phyloP scores from a whole-genome alignment of 2,113 vertebrate species.

The Rhinolophus sinicus region DNA sequence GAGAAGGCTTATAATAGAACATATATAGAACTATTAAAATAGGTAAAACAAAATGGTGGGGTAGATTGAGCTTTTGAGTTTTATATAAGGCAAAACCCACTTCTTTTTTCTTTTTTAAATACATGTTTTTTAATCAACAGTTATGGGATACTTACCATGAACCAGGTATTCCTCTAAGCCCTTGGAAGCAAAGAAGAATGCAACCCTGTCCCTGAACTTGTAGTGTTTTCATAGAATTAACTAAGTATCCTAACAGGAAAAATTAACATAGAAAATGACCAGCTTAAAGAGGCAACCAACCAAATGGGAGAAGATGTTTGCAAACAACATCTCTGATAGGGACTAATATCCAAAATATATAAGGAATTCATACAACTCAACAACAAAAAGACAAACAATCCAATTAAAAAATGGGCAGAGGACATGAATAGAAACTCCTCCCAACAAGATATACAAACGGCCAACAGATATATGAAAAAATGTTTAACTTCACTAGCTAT shows the following conservation, averaged over 20 bases:
- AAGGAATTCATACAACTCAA: no score
- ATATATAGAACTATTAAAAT: neutral
- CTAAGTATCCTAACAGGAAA: conserved; percentile 31
- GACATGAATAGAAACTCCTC: no score
- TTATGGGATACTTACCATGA: neutral
- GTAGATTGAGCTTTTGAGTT: neutral
- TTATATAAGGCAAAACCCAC: neutral
- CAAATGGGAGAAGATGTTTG: no score
- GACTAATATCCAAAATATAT: no score
- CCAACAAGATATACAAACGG: no score
- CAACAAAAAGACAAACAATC: no score
- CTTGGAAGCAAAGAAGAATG: conserved; percentile 21
- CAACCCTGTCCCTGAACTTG: neutral
- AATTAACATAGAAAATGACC: conserved; percentile 51
- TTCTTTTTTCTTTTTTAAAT: neutral
- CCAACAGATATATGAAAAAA: no score
- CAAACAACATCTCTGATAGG: no score
- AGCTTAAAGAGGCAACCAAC: neutral
- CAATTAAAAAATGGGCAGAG: no score
- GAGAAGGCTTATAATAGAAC: neutral
- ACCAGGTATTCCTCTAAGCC: neutral
- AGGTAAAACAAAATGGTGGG: neutral
- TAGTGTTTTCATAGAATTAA: neutral
- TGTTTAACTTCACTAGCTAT: no score
- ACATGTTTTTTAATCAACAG: neutral